Conservation (phyloP, 2,888 invertebrate species). For the Polydrusus pterygomalis region DNA sequence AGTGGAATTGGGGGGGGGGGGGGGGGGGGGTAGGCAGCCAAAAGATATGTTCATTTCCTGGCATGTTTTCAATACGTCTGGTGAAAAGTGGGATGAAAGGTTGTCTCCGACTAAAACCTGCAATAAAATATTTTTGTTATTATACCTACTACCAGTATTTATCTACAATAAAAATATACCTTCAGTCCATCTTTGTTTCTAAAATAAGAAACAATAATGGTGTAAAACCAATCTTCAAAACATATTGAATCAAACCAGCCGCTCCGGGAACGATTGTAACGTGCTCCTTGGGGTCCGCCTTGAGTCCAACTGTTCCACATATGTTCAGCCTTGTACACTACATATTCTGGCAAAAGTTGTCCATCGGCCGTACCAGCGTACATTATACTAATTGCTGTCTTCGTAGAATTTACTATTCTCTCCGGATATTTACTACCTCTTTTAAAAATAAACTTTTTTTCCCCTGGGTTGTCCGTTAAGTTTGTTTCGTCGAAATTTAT, state of each 20-base stretch:
- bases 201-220: too few relatives aligned
- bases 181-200: too few relatives aligned
- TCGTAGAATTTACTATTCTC: constrained; percentile 47
- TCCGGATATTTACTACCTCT: constrained; percentile 50
- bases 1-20: constrained; percentile 64
- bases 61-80: constrained; percentile 63
- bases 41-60: constrained; percentile 66
- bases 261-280: constrained; percentile 66
- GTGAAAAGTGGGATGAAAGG: constrained; percentile 64
- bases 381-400: constrained; percentile 50
- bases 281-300: constrained; percentile 66
- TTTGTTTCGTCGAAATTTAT: constrained; percentile 55
- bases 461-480: constrained; percentile 49
- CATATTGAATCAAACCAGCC: constrained; percentile 67
- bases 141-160: constrained; percentile 49
- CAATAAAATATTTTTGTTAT: not conserved
- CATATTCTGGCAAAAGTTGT: constrained; percentile 66
- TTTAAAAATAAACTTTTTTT: constrained; percentile 46
- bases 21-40: constrained; percentile 65
- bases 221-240: constrained; percentile 60
- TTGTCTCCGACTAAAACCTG: constrained; percentile 64
- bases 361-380: constrained; percentile 64
- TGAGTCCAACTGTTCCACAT: constrained; percentile 68
- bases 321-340: constrained; percentile 69
- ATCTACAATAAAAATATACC: too few relatives aligned